phyloP scores from a whole-genome alignment of 2,113 vertebrate species.

The Caretta caretta region DNA sequence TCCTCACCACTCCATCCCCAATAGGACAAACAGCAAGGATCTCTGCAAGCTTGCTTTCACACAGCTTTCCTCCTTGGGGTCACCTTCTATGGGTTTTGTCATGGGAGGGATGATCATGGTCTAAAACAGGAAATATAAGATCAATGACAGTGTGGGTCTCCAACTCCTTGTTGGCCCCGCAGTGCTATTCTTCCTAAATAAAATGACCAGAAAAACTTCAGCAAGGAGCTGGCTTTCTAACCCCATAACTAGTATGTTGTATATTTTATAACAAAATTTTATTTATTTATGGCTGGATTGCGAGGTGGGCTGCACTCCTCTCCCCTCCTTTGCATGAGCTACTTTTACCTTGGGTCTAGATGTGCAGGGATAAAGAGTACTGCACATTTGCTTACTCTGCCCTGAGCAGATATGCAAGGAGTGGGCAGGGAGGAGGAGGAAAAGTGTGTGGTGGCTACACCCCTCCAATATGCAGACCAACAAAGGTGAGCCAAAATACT shows the following conservation, averaged over 20 bases:
- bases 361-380: too few relatives aligned
- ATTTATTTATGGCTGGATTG: neutral
- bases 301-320: neutral
- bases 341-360: neutral
- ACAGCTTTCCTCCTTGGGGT: neutral
- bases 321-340: neutral
- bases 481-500: neutral
- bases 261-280: neutral
- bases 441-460: neutral
- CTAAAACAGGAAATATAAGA: neutral
- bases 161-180: neutral
- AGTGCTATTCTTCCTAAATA: neutral
- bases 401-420: neutral
- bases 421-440: neutral
- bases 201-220: neutral
- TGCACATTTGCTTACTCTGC: neutral
- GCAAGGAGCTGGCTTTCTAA: neutral
- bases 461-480: neutral
- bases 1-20: neutral
- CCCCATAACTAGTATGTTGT: neutral
- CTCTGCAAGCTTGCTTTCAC: neutral
- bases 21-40: neutral
- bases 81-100: neutral
- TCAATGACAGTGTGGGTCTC: neutral
- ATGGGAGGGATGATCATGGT: neutral